These are phyloP conservation scores for Dendrocincla tyrannina DNA, from an alignment of 2,797 vertebrate species.

Conservation along the genomic window DNA sequence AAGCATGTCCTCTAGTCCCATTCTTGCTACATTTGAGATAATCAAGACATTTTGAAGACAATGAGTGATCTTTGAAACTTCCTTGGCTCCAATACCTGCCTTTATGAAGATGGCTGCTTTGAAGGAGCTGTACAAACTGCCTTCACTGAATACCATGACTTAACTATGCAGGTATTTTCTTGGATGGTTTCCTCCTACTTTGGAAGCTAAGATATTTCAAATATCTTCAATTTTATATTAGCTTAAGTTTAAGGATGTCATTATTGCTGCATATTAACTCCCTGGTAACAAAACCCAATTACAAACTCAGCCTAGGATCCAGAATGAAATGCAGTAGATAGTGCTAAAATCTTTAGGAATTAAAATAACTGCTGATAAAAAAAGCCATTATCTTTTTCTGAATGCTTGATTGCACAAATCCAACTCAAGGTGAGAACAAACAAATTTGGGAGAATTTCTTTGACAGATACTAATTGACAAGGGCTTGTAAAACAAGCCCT, in stretches of 20 bases:
- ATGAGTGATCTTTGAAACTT: neutral
- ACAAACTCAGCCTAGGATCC: neutral
- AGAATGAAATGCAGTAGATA: neutral
- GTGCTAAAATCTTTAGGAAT: neutral
- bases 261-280: neutral
- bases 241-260: neutral
- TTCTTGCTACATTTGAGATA: neutral
- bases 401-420: neutral
- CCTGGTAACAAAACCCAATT: neutral
- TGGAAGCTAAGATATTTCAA: neutral
- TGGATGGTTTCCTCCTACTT: neutral
- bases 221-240: neutral
- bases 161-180: neutral
- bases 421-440: neutral
- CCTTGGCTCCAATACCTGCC: neutral
- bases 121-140: neutral
- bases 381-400: neutral
- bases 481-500: neutral
- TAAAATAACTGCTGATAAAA: neutral
- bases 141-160: neutral
- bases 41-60: neutral
- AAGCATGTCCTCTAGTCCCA: neutral
- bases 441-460: neutral
- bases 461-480: neutral
- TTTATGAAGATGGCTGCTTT: neutral